phyloP scores from a whole-genome alignment of 2,797 vertebrate species.

The Sternotherus odoratus region DNA sequence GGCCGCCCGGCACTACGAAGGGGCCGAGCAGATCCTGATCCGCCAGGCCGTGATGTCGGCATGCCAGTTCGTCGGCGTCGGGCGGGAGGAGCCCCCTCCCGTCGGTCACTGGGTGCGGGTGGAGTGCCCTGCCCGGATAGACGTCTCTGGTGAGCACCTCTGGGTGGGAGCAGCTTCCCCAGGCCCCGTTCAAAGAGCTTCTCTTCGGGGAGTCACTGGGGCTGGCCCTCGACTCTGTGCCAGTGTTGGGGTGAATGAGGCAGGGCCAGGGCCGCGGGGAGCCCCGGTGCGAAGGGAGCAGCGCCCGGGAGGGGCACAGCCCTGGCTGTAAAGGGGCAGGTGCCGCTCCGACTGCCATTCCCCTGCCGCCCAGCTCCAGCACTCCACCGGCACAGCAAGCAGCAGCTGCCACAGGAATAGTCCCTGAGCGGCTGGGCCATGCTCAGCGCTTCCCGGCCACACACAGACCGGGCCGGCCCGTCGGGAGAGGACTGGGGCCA shows the following conservation, averaged over 20 bases:
- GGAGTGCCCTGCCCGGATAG: conserved; percentile 91
- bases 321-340: too few species aligned
- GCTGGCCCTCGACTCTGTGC: neutral
- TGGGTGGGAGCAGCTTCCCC: too few species aligned
- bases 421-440: neutral
- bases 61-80: conserved; percentile 83
- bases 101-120: conserved; percentile 88
- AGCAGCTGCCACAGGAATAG: neutral
- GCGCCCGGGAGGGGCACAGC: neutral
- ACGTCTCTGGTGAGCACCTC: conserved; percentile 88
- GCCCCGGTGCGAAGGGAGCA: neutral
- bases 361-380: too few species aligned
- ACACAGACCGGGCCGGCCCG: neutral
- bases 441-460: neutral
- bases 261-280: neutral
- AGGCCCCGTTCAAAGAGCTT: neutral
- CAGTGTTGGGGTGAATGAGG: neutral
- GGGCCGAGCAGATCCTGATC: conserved; percentile 92
- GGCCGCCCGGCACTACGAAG: conserved; percentile 94
- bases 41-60: conserved; percentile 92
- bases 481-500: too few species aligned
- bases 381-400: neutral
- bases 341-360: too few species aligned
- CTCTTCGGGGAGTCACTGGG: neutral
- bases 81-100: conserved; percentile 76